Evolutionary conservation across 2,797 vertebrate genomes (phyloP).

Genomic region (Rhynchotus rufescens): DNA sequence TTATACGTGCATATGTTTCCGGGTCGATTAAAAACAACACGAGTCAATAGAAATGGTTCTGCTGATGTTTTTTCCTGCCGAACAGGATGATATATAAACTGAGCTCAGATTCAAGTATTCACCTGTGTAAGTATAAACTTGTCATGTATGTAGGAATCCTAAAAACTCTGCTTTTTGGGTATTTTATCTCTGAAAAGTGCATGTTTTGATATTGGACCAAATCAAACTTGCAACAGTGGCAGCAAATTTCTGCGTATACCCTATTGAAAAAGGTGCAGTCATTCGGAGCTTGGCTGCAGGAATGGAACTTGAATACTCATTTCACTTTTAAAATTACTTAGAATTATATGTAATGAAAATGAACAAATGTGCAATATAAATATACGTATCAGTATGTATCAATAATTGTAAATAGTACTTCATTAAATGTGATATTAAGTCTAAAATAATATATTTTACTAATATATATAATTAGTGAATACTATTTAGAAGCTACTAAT

Average conservation of each 20-base stretch:
- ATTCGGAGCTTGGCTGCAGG: not conserved
- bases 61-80: not conserved
- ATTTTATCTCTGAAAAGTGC: constrained; percentile 10
- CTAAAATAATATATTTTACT: not conserved
- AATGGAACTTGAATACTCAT: not conserved
- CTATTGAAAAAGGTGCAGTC: not conserved
- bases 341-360: not conserved
- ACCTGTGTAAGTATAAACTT: constrained; percentile 25
- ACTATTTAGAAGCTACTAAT: not conserved
- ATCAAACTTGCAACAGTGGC: not conserved
- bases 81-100: not conserved
- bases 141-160: not conserved
- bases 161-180: not conserved
- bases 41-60: not conserved
- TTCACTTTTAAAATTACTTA: not conserved
- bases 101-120: constrained; percentile 16
- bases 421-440: not conserved
- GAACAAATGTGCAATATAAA: not conserved
- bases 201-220: not conserved
- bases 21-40: not conserved
- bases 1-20: not conserved
- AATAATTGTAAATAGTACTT: not conserved
- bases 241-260: not conserved
- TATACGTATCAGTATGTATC: not conserved
- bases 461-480: not conserved